A percentile compares a stretch with the other conserved stretches of the same genome.
phyloP scores from a whole-genome alignment of 1,140 invertebrate genomes.

The Helicoverpa zea region DNA sequence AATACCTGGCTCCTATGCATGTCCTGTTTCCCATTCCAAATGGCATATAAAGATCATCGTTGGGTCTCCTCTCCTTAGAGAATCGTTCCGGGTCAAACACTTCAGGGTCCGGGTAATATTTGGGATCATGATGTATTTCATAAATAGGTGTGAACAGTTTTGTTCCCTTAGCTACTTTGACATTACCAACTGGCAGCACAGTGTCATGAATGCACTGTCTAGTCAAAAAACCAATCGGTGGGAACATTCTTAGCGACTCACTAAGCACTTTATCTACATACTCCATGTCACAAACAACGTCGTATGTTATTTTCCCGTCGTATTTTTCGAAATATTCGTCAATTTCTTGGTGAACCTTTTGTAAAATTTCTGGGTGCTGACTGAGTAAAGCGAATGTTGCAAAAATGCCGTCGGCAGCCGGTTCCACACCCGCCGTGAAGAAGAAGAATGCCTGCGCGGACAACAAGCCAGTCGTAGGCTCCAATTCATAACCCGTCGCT shows the following conservation, averaged over 20 bases:
- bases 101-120: constrained; percentile 15
- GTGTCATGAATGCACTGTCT: constrained; percentile 70
- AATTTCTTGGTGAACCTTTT: constrained; percentile 88
- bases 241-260: constrained; percentile 63
- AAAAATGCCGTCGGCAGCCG: constrained; percentile 85
- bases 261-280: constrained; percentile 72
- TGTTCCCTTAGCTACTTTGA: constrained; percentile 42
- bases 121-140: constrained; percentile 46
- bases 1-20: constrained; percentile 88
- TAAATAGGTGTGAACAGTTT: constrained; percentile 76
- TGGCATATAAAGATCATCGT: constrained; percentile 84
- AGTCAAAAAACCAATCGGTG: no score
- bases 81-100: constrained; percentile 81
- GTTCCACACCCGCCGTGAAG: constrained; percentile 88
- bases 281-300: constrained; percentile 67
- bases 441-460: constrained; percentile 78
- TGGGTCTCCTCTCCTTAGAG: constrained; percentile 48
- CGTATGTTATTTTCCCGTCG: constrained; percentile 67
- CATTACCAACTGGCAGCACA: constrained; percentile 44
- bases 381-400: constrained; percentile 72
- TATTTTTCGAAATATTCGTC: constrained; percentile 66
- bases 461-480: constrained; percentile 64
- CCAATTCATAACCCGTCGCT: constrained; percentile 56
- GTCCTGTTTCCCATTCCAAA: constrained; percentile 88
- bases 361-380: constrained; percentile 85